Conservation (phyloP, 2,113 vertebrate genomes). For the Brachyistius frenatus region DNA sequence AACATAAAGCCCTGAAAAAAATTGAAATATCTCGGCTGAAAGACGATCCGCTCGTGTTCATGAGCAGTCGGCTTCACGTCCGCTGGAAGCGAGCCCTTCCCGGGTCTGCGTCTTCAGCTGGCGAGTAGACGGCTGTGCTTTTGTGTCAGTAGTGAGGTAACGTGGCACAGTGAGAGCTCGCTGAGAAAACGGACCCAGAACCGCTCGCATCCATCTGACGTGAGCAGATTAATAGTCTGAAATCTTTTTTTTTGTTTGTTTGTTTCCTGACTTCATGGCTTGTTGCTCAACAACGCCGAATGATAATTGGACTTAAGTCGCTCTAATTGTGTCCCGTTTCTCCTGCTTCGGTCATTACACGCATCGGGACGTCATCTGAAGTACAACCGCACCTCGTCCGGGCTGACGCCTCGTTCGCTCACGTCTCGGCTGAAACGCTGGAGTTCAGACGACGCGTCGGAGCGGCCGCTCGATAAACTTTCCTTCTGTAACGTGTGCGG, state of each 20-base stretch:
- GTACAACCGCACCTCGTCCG: background rate
- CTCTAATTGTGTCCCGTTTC: conserved; percentile 35
- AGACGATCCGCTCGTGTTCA: conserved; percentile 73
- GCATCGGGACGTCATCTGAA: conserved; percentile 11
- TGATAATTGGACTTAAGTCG: conserved; percentile 58
- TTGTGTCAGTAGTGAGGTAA: conserved; percentile 6
- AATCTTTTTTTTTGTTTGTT: conserved; percentile 4
- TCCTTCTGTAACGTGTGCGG: conserved; percentile 11
- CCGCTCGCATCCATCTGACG: conserved; percentile 21
- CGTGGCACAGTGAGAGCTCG: background rate
- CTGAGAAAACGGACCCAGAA: conserved; percentile 24
- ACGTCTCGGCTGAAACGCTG: too few species aligned
- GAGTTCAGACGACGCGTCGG: conserved; percentile 14
- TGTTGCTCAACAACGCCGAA: conserved; percentile 49
- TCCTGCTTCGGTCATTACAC: conserved; percentile 15
- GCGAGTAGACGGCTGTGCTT: background rate
- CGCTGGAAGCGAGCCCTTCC: background rate
- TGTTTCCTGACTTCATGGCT: conserved; percentile 45
- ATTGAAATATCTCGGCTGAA: conserved; percentile 82
- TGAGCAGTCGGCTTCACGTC: conserved; percentile 11
- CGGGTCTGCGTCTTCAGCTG: background rate
- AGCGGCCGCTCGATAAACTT: background rate
- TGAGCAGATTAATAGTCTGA: conserved; percentile 10
- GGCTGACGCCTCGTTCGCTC: background rate
- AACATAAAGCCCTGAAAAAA: conserved; percentile 63